Percentiles rank a stretch among this genome's conserved stretches.
Conservation (phyloP, 2,113 vertebrate genomes). For the Hydrolagus affinis region DNA sequence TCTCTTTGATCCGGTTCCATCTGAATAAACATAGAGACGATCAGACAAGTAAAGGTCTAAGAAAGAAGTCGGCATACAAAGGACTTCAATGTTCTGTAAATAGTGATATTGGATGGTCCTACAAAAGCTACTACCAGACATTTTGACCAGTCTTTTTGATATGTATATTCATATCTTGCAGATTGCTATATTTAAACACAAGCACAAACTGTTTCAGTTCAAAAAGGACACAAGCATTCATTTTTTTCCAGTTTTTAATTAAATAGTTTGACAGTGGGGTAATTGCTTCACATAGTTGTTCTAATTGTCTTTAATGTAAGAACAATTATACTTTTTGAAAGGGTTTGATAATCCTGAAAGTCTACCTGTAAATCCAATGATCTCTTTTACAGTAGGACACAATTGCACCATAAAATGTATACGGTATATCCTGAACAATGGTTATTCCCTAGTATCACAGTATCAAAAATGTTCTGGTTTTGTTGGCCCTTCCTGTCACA, state of each 20-base stretch:
- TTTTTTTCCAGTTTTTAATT: neutral
- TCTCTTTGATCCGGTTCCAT: neutral
- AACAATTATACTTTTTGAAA: neutral
- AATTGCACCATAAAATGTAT: neutral
- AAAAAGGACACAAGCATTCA: too few relatives aligned
- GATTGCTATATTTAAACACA: too few relatives aligned
- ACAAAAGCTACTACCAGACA: neutral
- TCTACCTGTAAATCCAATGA: neutral
- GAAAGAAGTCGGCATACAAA: neutral
- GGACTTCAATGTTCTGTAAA: neutral
- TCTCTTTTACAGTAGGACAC: slow-evolving; percentile 2
- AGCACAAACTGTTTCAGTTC: too few relatives aligned
- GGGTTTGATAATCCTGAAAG: neutral
- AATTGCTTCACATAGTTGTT: neutral
- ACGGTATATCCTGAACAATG: neutral
- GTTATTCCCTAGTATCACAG: neutral
- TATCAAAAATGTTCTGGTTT: neutral
- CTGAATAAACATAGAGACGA: neutral
- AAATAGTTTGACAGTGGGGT: neutral
- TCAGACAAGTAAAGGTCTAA: neutral
- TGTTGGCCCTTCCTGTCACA: neutral
- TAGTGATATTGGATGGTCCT: neutral
- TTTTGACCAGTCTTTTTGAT: neutral
- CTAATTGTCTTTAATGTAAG: neutral
- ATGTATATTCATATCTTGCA: neutral